phyloP scores from a whole-genome alignment of 2,797 vertebrate genomes.

The Dipus sagitta region DNA sequence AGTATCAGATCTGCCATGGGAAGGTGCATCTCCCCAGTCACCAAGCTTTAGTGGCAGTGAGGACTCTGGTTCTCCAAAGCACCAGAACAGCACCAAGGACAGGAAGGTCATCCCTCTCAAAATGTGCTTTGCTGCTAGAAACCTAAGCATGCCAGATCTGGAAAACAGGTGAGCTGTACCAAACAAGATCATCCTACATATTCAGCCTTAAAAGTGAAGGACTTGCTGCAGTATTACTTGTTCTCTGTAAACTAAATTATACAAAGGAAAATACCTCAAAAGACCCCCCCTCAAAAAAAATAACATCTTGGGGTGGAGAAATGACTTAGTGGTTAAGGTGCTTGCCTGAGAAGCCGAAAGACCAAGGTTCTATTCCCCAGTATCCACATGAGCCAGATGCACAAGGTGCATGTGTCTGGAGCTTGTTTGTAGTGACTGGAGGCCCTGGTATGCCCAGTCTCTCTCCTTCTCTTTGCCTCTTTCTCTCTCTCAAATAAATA shows the following conservation, averaged over 20 bases:
- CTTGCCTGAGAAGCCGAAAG: too few relatives aligned
- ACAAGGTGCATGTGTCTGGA: too few relatives aligned
- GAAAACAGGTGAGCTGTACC: constrained; percentile 93
- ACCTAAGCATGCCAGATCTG: constrained; percentile 97
- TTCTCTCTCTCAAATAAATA: too few relatives aligned
- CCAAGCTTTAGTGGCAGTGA: constrained; percentile 94
- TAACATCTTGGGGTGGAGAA: not conserved
- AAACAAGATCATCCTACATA: not conserved
- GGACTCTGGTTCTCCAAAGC: constrained; percentile 94
- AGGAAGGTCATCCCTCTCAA: constrained; percentile 96
- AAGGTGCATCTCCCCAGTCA: constrained; percentile 90
- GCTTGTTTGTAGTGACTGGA: too few relatives aligned
- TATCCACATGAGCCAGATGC: too few relatives aligned
- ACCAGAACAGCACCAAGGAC: constrained; percentile 91
- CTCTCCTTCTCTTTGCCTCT: too few relatives aligned
- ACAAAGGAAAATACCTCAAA: not conserved
- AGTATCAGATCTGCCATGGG: constrained; percentile 96
- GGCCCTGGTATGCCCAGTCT: too few relatives aligned
- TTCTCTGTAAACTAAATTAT: constrained; percentile 6
- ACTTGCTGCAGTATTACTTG: not conserved
- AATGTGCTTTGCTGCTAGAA: constrained; percentile 97
- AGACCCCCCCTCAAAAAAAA: not conserved
- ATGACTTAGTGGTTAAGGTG: too few relatives aligned
- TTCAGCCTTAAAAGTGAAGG: not conserved
- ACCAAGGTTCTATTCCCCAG: too few relatives aligned